Percentiles rank a stretch among this genome's conserved stretches.
Evolutionary conservation across 2,888 invertebrate genomes (phyloP).

Genomic region (Helobdella robusta): DNA sequence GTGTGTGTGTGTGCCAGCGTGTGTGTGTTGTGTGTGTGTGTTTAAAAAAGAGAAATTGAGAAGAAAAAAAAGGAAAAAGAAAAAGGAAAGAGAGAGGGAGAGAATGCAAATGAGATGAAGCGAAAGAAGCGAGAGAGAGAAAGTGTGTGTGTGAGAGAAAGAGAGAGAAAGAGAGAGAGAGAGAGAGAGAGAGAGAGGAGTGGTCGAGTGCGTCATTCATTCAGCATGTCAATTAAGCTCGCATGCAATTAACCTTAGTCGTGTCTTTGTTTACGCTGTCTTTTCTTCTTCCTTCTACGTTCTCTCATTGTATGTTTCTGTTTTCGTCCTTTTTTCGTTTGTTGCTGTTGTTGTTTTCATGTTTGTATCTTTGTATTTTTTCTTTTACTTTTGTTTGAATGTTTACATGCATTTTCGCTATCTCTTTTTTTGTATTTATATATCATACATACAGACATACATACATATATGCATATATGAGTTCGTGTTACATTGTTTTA

Average conservation of each 20-base stretch:
- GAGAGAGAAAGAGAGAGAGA: neutral
- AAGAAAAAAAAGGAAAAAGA: neutral
- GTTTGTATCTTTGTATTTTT: too few species aligned
- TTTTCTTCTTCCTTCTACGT: conserved; percentile 3
- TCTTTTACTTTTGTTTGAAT: too few species aligned
- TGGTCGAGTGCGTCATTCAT: neutral
- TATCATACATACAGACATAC: too few species aligned
- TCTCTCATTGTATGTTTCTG: neutral
- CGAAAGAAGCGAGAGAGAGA: neutral
- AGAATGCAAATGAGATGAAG: neutral
- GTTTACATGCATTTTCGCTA: too few species aligned
- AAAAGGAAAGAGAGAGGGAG: neutral
- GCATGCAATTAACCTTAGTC: too few species aligned
- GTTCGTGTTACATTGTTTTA: too few species aligned
- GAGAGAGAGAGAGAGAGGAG: neutral
- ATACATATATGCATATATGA: too few species aligned
- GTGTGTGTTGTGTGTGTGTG: neutral
- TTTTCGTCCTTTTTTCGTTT: neutral
- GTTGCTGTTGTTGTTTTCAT: neutral
- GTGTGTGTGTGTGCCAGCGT: neutral
- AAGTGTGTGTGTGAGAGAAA: neutral
- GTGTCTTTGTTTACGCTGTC: neutral
- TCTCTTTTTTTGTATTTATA: too few species aligned
- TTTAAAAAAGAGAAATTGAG: neutral
- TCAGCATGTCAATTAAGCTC: neutral